Conservation (phyloP, 2,797 vertebrate genomes). For the Cichlasoma orientale region DNA sequence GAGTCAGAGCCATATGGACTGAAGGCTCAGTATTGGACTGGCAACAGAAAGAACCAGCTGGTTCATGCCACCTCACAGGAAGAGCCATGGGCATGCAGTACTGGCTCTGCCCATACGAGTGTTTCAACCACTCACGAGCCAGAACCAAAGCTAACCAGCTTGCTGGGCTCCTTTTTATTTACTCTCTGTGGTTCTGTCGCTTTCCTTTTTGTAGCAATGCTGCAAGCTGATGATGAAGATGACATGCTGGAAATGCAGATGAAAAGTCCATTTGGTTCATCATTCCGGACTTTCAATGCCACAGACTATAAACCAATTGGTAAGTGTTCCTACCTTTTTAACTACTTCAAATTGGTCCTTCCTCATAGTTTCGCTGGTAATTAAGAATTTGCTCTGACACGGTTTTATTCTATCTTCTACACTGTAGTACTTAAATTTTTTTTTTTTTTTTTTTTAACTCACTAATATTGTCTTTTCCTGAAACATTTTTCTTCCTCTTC, state of each 20-base stretch:
- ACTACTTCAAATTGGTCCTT: background rate
- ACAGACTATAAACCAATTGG: slow-evolving; percentile 99
- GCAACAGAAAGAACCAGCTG: slow-evolving; percentile 65
- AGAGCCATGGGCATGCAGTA: slow-evolving; percentile 28
- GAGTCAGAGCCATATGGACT: slow-evolving; percentile 64
- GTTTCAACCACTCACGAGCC: slow-evolving; percentile 24
- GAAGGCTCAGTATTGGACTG: slow-evolving; percentile 48
- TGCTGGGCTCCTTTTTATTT: slow-evolving; percentile 10
- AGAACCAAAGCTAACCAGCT: slow-evolving; percentile 9
- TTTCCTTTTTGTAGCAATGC: slow-evolving; percentile 85
- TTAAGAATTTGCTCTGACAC: background rate
- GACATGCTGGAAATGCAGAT: slow-evolving; percentile 98
- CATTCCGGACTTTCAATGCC: slow-evolving; percentile 97
- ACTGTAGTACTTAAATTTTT: background rate
- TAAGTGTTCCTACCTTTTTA: slow-evolving; percentile 60
- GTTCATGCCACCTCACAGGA: slow-evolving; percentile 56
- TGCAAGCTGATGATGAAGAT: slow-evolving; percentile 98
- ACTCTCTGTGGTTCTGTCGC: background rate
- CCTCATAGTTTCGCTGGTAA: background rate
- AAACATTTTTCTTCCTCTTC: background rate
- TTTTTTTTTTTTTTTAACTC: background rate
- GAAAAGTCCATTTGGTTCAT: slow-evolving; percentile 98
- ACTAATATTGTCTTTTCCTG: background rate
- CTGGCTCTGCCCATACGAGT: slow-evolving; percentile 33
- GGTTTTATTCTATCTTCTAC: background rate